Evolutionary conservation across 2,888 invertebrate genomes (phyloP).

Genomic region (Hypena proboscidalis): DNA sequence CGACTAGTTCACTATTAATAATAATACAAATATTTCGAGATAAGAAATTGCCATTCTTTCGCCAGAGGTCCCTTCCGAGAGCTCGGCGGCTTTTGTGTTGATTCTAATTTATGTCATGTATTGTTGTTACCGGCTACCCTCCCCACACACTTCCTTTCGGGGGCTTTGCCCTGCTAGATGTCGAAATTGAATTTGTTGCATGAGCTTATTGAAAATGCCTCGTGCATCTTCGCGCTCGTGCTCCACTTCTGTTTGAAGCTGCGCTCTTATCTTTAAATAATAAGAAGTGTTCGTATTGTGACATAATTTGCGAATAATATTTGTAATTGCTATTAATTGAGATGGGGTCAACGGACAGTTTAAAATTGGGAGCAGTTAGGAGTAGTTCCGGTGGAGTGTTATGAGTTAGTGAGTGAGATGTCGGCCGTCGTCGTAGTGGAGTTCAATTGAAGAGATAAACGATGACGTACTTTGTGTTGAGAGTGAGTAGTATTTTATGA

Average conservation of each 20-base stretch:
- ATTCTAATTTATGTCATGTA: constrained; percentile 84
- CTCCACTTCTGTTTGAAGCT: constrained; percentile 32
- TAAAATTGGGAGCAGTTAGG: constrained; percentile 44
- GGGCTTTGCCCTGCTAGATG: constrained; percentile 66
- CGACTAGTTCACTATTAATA: constrained; percentile 71
- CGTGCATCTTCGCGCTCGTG: constrained; percentile 54
- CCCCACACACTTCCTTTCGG: constrained; percentile 79
- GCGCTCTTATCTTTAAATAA: constrained; percentile 1
- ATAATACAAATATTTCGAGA: constrained; percentile 74
- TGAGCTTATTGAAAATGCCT: constrained; percentile 70
- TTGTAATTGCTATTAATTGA: constrained; percentile 40
- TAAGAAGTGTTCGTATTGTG: constrained; percentile 2
- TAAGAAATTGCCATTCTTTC: constrained; percentile 84
- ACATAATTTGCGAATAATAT: constrained; percentile 33
- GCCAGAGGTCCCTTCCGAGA: constrained; percentile 80
- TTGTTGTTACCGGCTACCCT: constrained; percentile 75
- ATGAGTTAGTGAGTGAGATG: constrained; percentile 41
- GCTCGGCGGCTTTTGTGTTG: constrained; percentile 79
- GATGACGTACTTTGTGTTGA: constrained; percentile 66
- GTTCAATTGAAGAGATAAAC: constrained; percentile 50
- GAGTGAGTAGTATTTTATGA: constrained; percentile 58
- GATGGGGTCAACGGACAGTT: constrained; percentile 53
- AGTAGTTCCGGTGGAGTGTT: constrained; percentile 43
- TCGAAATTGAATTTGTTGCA: constrained; percentile 78
- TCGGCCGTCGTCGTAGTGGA: constrained; percentile 43